Percentiles rank a stretch among this genome's conserved stretches.
phyloP scores from a whole-genome alignment of 2,888 invertebrate genomes.

The Cryptops parisi region DNA sequence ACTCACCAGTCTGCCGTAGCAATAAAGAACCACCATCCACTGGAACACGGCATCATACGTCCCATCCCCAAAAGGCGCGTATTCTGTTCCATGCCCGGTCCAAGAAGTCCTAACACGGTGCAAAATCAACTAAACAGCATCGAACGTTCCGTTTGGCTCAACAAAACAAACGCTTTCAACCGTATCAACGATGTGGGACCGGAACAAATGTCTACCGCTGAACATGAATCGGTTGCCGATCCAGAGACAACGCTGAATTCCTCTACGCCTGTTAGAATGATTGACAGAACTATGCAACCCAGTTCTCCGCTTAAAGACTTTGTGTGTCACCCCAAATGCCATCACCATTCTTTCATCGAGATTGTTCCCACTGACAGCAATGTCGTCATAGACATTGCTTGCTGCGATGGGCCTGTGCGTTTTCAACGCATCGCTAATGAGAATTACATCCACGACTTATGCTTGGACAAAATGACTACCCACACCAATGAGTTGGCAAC shows the following conservation, averaged over 20 bases:
- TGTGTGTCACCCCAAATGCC: neutral
- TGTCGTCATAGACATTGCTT: conserved; percentile 70
- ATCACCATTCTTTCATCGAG: neutral
- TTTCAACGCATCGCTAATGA: conserved; percentile 72
- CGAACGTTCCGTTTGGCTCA: neutral
- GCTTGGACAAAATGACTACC: neutral
- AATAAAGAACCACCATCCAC: neutral
- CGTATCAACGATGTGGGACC: neutral
- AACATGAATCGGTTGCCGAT: neutral
- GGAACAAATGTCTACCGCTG: neutral
- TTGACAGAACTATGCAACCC: no score
- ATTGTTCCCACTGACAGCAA: neutral
- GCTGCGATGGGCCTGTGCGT: conserved; percentile 77
- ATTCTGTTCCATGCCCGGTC: neutral
- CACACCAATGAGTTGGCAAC: neutral
- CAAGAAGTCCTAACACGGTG: no score
- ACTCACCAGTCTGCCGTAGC: conserved; percentile 26
- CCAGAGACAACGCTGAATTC: neutral
- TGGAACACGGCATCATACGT: neutral
- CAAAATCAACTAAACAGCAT: no score
- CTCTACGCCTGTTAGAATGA: neutral
- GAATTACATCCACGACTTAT: conserved; percentile 49
- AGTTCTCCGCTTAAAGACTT: no score
- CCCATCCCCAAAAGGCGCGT: neutral
- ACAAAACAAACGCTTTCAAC: neutral